A percentile compares a stretch with the other conserved stretches of the same genome.
phyloP scores from a whole-genome alignment of 1,140 invertebrate genomes.

The Caenorhabditis latens region DNA sequence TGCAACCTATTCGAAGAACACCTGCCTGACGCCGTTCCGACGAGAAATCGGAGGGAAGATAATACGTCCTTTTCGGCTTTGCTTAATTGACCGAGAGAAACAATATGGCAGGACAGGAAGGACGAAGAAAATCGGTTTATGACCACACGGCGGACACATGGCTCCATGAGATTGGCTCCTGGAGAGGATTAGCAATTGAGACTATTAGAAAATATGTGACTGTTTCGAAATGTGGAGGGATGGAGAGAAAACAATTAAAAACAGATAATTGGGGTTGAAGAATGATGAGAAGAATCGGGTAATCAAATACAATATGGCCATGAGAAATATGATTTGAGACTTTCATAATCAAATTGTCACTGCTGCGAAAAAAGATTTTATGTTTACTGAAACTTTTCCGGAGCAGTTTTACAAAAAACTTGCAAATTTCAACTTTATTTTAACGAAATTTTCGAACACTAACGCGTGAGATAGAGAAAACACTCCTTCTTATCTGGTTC shows the following conservation, averaged over 20 bases:
- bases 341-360: no score
- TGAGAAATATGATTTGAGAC: no score
- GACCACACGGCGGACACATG: slow-evolving; percentile 40
- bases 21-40: slow-evolving; percentile 51
- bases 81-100: slow-evolving; percentile 56
- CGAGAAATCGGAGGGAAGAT: slow-evolving; percentile 21
- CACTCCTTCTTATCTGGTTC: no score
- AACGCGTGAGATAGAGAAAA: no score
- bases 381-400: no score
- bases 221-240: background rate
- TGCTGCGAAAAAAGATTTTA: no score
- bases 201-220: background rate
- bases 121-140: slow-evolving; percentile 46
- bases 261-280: background rate
- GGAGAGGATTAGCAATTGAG: background rate
- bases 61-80: slow-evolving; percentile 52
- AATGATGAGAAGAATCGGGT: background rate
- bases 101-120: slow-evolving; percentile 47
- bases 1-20: slow-evolving; percentile 49
- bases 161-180: slow-evolving; percentile 38
- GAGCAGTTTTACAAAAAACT: no score
- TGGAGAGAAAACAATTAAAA: background rate
- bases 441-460: no score
- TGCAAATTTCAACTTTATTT: no score
- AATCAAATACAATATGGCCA: background rate